A percentile compares a stretch with the other conserved stretches of the same genome.
These are phyloP conservation scores for Sminthopsis crassicaudata DNA, from an alignment of 2,113 vertebrate species.

Conservation along the genomic window DNA sequence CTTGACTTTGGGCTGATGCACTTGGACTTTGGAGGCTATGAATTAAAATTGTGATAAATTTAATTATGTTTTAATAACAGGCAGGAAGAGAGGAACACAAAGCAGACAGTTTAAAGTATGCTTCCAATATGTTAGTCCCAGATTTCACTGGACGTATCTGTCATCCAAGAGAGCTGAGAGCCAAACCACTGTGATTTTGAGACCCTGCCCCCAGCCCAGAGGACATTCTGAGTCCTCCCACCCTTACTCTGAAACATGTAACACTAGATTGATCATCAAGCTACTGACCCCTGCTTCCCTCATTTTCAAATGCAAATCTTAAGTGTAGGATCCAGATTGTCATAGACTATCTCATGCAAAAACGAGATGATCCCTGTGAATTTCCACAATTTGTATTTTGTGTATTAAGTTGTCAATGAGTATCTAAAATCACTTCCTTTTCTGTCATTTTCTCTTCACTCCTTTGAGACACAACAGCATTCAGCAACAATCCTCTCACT, in stretches of 20 bases:
- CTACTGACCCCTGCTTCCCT: constrained; percentile 53
- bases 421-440: constrained; percentile 98
- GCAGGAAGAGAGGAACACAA: not conserved
- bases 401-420: constrained; percentile 96
- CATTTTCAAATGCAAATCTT: not conserved
- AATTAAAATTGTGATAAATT: not conserved
- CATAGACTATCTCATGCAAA: constrained; percentile 22
- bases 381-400: constrained; percentile 86
- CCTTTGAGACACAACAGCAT: constrained; percentile 92
- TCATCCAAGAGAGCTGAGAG: constrained; percentile 68
- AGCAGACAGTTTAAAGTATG: constrained; percentile 66
- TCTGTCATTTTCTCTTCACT: constrained; percentile 89
- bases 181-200: constrained; percentile 43
- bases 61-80: not conserved
- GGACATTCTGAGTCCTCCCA: constrained; percentile 40
- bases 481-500: constrained; percentile 85
- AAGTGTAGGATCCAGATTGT: not conserved
- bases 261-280: not conserved
- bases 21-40: not conserved
- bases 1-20: not conserved
- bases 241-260: constrained; percentile 54
- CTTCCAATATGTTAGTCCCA: constrained; percentile 70
- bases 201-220: too few relatives aligned
- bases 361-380: constrained; percentile 72
- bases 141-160: constrained; percentile 71